Base-by-base conservation (phyloP, 1,140 invertebrate genomes). In the Orius insidiosus region DNA sequence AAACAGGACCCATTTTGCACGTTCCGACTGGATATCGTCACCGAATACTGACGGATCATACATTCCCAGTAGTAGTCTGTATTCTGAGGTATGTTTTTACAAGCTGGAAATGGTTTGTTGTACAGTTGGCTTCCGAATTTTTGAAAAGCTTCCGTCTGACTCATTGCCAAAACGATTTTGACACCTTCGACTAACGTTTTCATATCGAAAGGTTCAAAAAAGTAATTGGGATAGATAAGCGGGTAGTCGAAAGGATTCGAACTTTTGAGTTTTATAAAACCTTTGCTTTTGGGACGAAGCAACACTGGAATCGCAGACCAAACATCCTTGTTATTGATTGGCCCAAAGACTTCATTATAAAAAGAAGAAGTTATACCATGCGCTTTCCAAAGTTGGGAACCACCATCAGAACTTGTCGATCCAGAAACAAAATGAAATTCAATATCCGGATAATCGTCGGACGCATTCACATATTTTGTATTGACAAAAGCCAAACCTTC, bases 371-470 rank as follows among this genome's bases (percentile, higher is more conserved):
- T 75, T 0, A 85, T 53, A 0, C 85, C 85, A 51, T 88, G 84
- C 0, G 78, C 77, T 62, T 85, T 86, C 10, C 80, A 69, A 6
- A 89, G 58, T 54, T 89, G 84, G 13, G 73, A 71, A 0, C 87
- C 87, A 0, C 80, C 83, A 53, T 93, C 88, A 0, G 85, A 86
- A 56, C 84, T 86, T 0, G 83, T 85, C 1, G 83, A 85, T 0
- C 85, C 86, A 0, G 85, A 87, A n/a, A 89, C 72, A 53, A 92
- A 92, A 59, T 92, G 88, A 50, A 93, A 79, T 53, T 94, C 86
- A 13, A 92, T 87, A 56, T 94, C 88, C 0, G 88, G 88, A 58
- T 76, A 90, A 58, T 93, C 86, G 3, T 86, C 70, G 0, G 78
- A 71, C 0, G 70, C 72, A 54, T 94, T 93, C 0, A 72, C 79